These are phyloP conservation scores for Priocnemis perturbator DNA, from an alignment of 2,888 invertebrate species.

Conservation along the genomic window DNA sequence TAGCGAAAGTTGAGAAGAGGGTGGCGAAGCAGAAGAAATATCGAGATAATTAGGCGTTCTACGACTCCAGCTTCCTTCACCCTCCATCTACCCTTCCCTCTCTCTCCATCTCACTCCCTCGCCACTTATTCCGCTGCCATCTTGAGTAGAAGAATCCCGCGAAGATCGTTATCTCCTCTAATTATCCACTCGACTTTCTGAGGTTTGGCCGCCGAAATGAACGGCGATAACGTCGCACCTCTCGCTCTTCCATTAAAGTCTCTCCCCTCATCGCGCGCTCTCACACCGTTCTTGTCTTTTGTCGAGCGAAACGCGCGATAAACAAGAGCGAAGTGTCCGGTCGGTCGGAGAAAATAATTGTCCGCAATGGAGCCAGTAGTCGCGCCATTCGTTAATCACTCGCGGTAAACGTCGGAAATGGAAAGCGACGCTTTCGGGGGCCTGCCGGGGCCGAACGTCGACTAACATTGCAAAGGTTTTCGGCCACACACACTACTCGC, in stretches of 20 bases:
- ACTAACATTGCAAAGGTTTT: too few relatives aligned
- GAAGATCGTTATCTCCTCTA: slow-evolving; percentile 26
- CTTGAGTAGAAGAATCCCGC: slow-evolving; percentile 18
- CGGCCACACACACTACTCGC: not conserved
- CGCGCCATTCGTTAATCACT: not conserved
- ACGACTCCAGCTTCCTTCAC: not conserved
- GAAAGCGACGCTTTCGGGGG: not conserved
- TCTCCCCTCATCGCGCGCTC: not conserved
- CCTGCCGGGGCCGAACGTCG: not conserved
- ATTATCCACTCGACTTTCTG: slow-evolving; percentile 29
- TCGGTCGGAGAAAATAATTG: not conserved
- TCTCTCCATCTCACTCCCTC: not conserved
- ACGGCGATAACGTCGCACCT: slow-evolving; percentile 1
- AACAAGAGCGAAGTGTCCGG: not conserved
- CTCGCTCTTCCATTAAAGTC: not conserved
- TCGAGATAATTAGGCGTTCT: slow-evolving; percentile 37
- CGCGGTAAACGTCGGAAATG: not conserved
- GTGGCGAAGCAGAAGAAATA: slow-evolving; percentile 23
- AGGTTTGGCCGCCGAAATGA: slow-evolving; percentile 2
- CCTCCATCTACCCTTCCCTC: not conserved
- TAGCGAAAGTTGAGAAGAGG: slow-evolving; percentile 8
- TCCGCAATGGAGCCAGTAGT: not conserved
- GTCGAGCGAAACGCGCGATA: not conserved
- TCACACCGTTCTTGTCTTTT: not conserved
- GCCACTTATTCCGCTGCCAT: not conserved